Evolutionary conservation across 2,797 vertebrate species (phyloP).

Genomic region (Pseudotriccus pelzelni): DNA sequence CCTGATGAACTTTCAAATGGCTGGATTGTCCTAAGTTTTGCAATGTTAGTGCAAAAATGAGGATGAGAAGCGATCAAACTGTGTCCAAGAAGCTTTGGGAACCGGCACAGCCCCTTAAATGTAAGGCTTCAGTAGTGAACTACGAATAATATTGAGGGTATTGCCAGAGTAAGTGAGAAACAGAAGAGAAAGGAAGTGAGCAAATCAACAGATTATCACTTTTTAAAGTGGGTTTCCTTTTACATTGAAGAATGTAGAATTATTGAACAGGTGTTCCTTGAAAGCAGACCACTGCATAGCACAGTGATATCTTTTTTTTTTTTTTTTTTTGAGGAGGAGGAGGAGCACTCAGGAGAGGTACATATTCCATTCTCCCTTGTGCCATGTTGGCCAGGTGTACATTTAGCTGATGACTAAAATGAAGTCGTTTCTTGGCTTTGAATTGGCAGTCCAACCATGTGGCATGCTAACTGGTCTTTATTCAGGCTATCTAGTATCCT

Average conservation of each 20-base stretch:
- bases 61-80: background rate
- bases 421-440: background rate
- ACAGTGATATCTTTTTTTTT: background rate
- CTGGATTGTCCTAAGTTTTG: background rate
- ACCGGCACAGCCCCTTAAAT: background rate
- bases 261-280: background rate
- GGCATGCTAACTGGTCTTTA: background rate
- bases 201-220: background rate
- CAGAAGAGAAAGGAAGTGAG: background rate
- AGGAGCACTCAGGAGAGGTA: background rate
- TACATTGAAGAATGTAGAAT: background rate
- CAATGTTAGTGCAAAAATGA: background rate
- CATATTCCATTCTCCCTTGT: background rate
- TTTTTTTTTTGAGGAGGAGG: too few relatives aligned
- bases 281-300: background rate
- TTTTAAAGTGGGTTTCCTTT: background rate
- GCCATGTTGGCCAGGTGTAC: rapidly evolving
- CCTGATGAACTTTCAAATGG: background rate
- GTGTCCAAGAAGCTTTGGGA: background rate
- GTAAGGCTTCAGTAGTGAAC: background rate
- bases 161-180: background rate
- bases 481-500: background rate
- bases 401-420: background rate
- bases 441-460: rapidly evolving
- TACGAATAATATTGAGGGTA: rapidly evolving